Percentiles rank a stretch among this genome's conserved stretches.
Conservation (phyloP, 2,113 vertebrate genomes). For the Proteles cristata region DNA sequence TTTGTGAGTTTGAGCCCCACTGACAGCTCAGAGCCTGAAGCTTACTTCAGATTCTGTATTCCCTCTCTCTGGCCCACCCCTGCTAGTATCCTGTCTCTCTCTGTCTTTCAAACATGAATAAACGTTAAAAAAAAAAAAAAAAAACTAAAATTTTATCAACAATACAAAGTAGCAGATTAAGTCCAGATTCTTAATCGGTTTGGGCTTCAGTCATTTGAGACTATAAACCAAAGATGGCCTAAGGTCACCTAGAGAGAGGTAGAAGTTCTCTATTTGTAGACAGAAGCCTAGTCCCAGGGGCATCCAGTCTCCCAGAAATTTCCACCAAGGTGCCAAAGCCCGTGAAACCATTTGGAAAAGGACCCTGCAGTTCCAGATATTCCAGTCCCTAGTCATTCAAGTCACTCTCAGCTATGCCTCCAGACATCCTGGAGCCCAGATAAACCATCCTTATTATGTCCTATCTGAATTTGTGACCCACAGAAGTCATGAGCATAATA, state of each 20-base stretch:
- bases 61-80: too few species aligned
- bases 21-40: too few species aligned
- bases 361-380: not conserved
- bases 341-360: constrained; percentile 14
- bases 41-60: too few species aligned
- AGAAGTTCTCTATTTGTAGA: constrained; percentile 19
- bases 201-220: constrained; percentile 12
- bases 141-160: not conserved
- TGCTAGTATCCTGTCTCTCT: too few species aligned
- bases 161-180: not conserved
- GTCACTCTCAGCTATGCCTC: not conserved
- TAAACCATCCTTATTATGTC: not conserved
- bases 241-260: not conserved
- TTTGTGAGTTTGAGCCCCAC: too few species aligned
- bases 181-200: not conserved
- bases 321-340: not conserved
- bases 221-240: not conserved
- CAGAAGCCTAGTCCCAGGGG: not conserved
- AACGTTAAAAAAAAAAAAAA: not conserved
- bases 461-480: constrained; percentile 42
- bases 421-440: not conserved
- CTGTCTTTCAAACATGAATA: too few species aligned
- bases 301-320: not conserved
- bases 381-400: not conserved
- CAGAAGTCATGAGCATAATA: not conserved